Conservation (phyloP, 2,113 vertebrate species). For the Manacus vitellinus region DNA sequence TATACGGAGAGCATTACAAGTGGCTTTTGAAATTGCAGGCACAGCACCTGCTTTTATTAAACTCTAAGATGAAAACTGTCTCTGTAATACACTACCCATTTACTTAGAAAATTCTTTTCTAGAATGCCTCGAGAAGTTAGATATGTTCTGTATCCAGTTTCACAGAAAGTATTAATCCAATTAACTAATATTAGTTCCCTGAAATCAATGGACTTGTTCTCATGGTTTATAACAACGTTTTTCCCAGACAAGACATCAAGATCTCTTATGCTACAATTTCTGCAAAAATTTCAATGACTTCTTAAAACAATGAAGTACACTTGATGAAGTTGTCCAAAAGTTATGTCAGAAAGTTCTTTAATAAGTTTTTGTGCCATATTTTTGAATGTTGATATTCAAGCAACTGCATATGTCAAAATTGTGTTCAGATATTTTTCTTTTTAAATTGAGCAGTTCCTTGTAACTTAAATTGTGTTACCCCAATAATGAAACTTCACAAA, state of each 20-base stretch:
- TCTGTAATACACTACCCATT: not conserved
- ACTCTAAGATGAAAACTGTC: not conserved
- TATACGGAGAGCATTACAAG: not conserved
- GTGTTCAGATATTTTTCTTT: not conserved
- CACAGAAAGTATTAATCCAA: not conserved
- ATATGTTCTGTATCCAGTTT: not conserved
- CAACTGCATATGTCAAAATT: not conserved
- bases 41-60: not conserved
- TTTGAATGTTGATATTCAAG: not conserved
- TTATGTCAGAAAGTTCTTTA: not conserved
- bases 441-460: not conserved
- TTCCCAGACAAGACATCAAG: not conserved
- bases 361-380: not conserved
- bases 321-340: not conserved
- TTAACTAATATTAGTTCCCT: not conserved
- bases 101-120: not conserved
- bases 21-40: not conserved
- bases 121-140: not conserved
- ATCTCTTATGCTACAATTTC: not conserved
- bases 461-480: not conserved
- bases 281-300: not conserved
- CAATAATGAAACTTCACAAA: not conserved
- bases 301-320: not conserved
- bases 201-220: not conserved
- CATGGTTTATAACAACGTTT: not conserved